Conservation (phyloP, 1,140 invertebrate species). For the Orchestia grillus region DNA sequence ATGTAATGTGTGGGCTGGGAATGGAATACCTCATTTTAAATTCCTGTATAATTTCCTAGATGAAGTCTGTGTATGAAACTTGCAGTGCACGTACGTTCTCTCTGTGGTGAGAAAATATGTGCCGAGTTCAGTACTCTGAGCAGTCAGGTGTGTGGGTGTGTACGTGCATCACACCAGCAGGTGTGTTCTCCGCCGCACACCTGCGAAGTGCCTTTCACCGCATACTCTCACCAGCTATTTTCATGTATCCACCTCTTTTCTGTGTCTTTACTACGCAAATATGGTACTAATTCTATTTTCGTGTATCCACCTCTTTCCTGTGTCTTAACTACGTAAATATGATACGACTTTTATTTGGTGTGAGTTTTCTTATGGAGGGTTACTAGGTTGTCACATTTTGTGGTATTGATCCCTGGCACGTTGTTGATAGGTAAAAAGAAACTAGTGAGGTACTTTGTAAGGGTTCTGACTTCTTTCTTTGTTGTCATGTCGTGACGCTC, state of each 20-base stretch:
- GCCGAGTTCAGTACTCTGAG: neutral
- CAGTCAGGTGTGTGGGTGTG: conserved; percentile 4
- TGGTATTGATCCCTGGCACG: neutral
- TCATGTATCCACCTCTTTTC: neutral
- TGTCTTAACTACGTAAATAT: neutral
- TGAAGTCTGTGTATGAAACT: neutral
- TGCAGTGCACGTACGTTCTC: neutral
- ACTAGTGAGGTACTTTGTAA: neutral
- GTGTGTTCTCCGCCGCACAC: neutral
- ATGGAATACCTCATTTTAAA: neutral
- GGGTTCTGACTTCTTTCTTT: neutral
- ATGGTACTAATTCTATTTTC: neutral
- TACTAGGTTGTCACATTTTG: neutral
- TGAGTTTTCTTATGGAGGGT: neutral
- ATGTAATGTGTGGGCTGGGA: neutral
- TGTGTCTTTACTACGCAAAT: neutral
- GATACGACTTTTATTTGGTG: neutral
- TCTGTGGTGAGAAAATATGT: neutral
- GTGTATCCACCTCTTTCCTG: neutral
- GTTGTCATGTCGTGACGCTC: neutral
- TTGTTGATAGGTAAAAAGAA: neutral
- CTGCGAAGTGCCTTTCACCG: conserved; percentile 9
- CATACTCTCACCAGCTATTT: conserved; percentile 20
- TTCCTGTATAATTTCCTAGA: neutral
- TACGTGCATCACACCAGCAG: neutral